phyloP scores from a whole-genome alignment of 2,888 invertebrate genomes.

The Notocelia uddmanniana region DNA sequence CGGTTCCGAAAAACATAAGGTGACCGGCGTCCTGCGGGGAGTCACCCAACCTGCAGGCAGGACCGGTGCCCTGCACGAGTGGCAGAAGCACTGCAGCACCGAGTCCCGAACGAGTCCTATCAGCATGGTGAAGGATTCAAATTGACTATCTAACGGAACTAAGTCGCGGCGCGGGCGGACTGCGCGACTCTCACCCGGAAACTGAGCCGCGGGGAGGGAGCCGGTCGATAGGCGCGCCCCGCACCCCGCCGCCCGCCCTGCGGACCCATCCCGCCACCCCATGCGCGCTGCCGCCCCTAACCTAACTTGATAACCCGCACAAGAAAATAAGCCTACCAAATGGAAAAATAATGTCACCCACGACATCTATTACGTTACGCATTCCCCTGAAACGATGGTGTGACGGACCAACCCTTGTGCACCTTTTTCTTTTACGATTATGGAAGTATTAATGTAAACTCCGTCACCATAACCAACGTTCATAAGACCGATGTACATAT shows the following conservation, averaged over 20 bases:
- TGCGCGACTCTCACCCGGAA: constrained; percentile 88
- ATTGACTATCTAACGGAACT: constrained; percentile 82
- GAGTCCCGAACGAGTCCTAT: constrained; percentile 96
- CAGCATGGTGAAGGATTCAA: constrained; percentile 88
- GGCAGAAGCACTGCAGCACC: constrained; percentile 97
- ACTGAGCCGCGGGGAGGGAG: constrained; percentile 83
- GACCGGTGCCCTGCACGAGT: constrained; percentile 94
- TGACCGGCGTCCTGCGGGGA: constrained; percentile 50
- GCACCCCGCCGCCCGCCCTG: constrained; percentile 75
- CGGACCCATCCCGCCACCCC: constrained; percentile 77
- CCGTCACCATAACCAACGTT: not conserved
- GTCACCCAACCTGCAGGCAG: constrained; percentile 89
- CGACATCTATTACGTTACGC: constrained; percentile 67
- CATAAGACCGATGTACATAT: not conserved
- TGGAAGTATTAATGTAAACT: constrained; percentile 31
- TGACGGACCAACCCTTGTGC: constrained; percentile 46
- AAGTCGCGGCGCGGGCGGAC: constrained; percentile 85
- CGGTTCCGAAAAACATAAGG: constrained; percentile 53
- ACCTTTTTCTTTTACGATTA: constrained; percentile 47
- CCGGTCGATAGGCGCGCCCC: constrained; percentile 86
- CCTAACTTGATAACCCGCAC: constrained; percentile 83
- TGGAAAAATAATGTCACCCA: constrained; percentile 82
- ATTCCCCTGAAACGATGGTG: constrained; percentile 54
- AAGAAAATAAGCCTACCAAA: constrained; percentile 84
- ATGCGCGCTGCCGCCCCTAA: constrained; percentile 76